Evolutionary conservation across 2,113 vertebrate species (phyloP).

Genomic region (Toxostoma redivivum): DNA sequence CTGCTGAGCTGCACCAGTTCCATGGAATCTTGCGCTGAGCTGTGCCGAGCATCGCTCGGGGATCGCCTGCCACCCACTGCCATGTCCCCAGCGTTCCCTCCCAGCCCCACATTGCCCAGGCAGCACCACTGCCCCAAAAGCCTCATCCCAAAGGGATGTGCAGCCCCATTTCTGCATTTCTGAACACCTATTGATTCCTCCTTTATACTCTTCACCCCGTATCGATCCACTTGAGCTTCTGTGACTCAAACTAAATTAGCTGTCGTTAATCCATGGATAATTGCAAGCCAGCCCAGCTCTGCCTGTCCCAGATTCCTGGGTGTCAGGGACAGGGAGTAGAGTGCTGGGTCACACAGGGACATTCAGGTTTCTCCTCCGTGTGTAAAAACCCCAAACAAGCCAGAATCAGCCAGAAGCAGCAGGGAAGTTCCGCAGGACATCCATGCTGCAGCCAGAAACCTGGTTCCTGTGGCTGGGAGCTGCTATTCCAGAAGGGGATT

Average conservation of each 20-base stretch:
- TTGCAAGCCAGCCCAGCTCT: background rate
- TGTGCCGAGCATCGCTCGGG: background rate
- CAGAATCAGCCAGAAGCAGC: background rate
- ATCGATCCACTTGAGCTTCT: slow-evolving; percentile 21
- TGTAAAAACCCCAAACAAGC: background rate
- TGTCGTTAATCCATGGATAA: slow-evolving; percentile 19
- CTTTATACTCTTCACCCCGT: background rate
- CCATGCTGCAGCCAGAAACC: background rate
- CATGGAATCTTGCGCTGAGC: background rate
- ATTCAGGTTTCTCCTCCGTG: background rate
- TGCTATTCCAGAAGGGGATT: background rate
- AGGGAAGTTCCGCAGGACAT: background rate
- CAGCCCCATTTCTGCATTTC: background rate
- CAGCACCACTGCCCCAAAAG: background rate
- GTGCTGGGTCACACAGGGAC: background rate
- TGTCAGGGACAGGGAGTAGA: background rate
- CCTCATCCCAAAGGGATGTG: background rate
- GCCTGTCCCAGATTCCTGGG: background rate
- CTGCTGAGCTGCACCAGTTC: background rate
- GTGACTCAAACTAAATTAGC: slow-evolving; percentile 45
- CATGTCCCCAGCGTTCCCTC: background rate
- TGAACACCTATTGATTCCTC: background rate
- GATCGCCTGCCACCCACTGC: background rate
- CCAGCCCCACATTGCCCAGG: fast-evolving
- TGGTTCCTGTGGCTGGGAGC: fast-evolving